Conservation (phyloP, 2,797 vertebrate genomes). For the Tolypeutes matacus region DNA sequence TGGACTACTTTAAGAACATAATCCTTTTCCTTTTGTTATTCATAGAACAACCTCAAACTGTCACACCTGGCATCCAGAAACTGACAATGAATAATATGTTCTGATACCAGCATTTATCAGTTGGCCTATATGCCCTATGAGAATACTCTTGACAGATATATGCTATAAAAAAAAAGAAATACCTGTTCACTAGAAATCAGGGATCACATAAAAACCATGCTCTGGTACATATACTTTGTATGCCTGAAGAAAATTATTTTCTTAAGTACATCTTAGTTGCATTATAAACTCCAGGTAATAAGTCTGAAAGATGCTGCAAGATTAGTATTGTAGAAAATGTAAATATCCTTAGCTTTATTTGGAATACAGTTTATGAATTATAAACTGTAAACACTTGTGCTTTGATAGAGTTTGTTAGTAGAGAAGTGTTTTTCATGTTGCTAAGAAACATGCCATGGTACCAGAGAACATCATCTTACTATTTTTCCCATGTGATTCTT, state of each 20-base stretch:
- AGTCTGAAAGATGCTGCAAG: background rate
- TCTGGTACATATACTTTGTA: background rate
- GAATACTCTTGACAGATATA: background rate
- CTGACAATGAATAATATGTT: background rate
- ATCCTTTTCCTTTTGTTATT: too few relatives aligned
- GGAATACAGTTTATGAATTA: conserved; percentile 5
- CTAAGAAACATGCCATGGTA: background rate
- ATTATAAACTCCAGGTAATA: background rate
- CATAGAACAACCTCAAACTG: too few relatives aligned
- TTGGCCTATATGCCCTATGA: background rate
- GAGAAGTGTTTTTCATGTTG: conserved; percentile 45
- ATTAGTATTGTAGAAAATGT: background rate
- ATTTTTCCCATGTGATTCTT: background rate
- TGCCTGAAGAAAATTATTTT: background rate
- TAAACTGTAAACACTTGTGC: background rate
- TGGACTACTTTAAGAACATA: too few relatives aligned
- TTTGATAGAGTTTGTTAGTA: background rate
- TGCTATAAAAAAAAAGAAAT: background rate
- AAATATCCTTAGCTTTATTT: background rate
- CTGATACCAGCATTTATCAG: background rate
- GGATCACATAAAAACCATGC: background rate
- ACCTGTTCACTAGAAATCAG: background rate
- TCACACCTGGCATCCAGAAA: conserved; percentile 17
- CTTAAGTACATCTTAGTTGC: background rate
- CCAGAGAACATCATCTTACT: background rate